phyloP scores from a whole-genome alignment of 1,140 invertebrate genomes.

The Hycleus phaleratus region DNA sequence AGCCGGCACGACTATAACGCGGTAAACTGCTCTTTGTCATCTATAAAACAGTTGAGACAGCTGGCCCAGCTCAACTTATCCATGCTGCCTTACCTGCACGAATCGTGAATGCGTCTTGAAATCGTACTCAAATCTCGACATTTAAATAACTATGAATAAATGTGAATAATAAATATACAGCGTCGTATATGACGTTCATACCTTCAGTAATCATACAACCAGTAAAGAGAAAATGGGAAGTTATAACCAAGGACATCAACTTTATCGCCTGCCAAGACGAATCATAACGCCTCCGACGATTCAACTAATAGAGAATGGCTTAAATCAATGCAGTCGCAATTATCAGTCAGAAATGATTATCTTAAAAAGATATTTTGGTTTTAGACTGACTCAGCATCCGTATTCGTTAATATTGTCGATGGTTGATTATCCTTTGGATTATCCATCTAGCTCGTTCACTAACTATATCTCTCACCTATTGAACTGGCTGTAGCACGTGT shows the following conservation, averaged over 20 bases:
- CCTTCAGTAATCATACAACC: conserved; percentile 1
- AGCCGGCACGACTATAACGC: conserved; percentile 27
- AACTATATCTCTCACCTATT: background rate
- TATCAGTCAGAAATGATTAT: conserved; percentile 30
- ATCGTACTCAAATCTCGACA: conserved; percentile 15
- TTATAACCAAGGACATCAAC: conserved; percentile 3
- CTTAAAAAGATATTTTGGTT: conserved; percentile 23
- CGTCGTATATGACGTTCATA: conserved; percentile 9
- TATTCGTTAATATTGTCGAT: conserved; percentile 19
- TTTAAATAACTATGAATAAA: conserved; percentile 28
- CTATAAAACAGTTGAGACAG: conserved; percentile 32
- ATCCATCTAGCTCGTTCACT: background rate
- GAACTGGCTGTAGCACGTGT: conserved; percentile 8
- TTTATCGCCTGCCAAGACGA: conserved; percentile 9
- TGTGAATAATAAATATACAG: conserved; percentile 22
- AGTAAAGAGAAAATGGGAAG: conserved; percentile 1
- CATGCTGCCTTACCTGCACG: conserved; percentile 18
- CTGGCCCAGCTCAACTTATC: conserved; percentile 26
- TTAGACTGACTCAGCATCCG: conserved; percentile 28
- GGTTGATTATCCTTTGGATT: conserved; percentile 17
- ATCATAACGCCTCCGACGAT: conserved; percentile 6
- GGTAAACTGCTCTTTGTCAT: conserved; percentile 30
- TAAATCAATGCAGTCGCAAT: conserved; percentile 31
- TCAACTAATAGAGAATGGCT: conserved; percentile 26
- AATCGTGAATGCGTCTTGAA: conserved; percentile 6